Evolutionary conservation across 2,113 vertebrate species (phyloP), one percentile per base, ranked within the genome.

Genomic region (Aegotheles bennettii): DNA sequence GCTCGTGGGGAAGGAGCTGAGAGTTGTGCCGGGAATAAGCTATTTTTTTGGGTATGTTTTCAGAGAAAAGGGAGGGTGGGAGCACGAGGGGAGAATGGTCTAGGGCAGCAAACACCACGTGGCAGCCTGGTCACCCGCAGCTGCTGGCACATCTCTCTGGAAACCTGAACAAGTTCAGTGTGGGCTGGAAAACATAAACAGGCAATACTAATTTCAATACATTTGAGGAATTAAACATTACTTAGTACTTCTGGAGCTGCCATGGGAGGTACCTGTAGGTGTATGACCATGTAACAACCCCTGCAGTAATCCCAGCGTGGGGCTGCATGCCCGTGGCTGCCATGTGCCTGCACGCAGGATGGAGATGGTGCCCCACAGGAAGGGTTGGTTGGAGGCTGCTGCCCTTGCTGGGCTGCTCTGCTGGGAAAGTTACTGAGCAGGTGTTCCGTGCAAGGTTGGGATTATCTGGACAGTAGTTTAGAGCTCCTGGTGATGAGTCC

Each of bases 341-440:
- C 45, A 47, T 28, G 14, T 16, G 2, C 64, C 26, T 4, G 0
- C 33, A 1, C 0, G 3, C 71, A 26, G 70, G 63, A 61, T 1
- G 2, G 47, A 38, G 63, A 3, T 18, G 11, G 48, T 45, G 36
- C 69, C 68, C 53, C 33, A 4, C 28, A 8, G 13, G 20, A 4
- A 33, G 61, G 38, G 18, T 10, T 24, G 67, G 4, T 18, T 7
- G 57, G 53, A 69, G 71, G 16, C 16, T 6, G 5, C 43, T 4
- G 3, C 19, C 64, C 60, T 29, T 26, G 36, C 71, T 23, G 53
- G 43, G 47, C 61, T 11, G 36, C 63, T 59, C 24, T 20, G 20
- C 47, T 48, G 47, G 47, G 20, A 19, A 48, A 48, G 18, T 25
- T 7, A 17, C 24, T 29, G 45, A 64, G 42, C n/a, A 9, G 15